Percentiles rank a stretch among this genome's conserved stretches.
Evolutionary conservation across 2,113 vertebrate genomes (phyloP).

Genomic region (Castor canadensis): DNA sequence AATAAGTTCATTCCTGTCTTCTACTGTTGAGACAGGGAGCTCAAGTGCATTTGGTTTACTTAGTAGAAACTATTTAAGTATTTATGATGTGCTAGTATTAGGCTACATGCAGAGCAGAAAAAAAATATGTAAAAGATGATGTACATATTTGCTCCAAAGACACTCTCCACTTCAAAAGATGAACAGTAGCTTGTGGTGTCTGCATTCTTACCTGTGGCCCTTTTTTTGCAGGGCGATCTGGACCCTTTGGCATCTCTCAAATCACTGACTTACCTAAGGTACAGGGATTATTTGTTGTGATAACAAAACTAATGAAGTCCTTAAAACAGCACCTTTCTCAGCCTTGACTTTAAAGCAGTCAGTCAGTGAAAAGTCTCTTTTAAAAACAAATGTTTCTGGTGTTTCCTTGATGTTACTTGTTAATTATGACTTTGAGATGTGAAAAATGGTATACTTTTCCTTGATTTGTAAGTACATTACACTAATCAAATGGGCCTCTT

Average conservation of each 20-base stretch:
- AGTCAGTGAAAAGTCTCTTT: background rate
- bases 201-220: background rate
- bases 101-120: background rate
- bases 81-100: background rate
- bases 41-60: background rate
- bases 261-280: conserved; percentile 94
- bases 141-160: background rate
- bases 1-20: background rate
- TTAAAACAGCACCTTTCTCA: background rate
- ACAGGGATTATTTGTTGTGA: conserved; percentile 42
- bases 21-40: background rate
- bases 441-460: background rate
- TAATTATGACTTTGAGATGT: background rate
- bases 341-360: background rate
- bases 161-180: background rate
- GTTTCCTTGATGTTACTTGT: background rate
- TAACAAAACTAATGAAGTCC: background rate
- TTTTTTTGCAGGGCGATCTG: conserved; percentile 90
- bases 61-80: background rate
- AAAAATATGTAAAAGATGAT: background rate
- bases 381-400: background rate
- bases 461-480: background rate
- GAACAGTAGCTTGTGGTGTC: background rate
- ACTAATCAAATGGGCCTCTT: background rate
- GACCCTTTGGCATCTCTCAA: conserved; percentile 94